Percentiles rank a stretch among this genome's conserved stretches.
phyloP scores from a whole-genome alignment of 2,888 invertebrate species.

The Antheraea yamamai region DNA sequence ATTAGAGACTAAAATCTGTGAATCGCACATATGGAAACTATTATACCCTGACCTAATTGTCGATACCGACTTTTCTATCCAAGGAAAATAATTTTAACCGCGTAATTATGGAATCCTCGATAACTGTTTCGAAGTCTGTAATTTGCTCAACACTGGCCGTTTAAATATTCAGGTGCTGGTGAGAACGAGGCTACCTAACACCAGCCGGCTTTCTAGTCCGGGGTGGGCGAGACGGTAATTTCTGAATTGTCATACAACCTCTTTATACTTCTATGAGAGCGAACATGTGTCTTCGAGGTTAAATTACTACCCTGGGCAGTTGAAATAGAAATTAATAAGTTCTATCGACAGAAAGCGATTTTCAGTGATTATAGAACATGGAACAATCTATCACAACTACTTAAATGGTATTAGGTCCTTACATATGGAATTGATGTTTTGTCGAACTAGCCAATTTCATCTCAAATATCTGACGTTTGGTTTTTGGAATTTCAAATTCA shows the following conservation, averaged over 20 bases:
- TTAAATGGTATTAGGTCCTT: too few relatives aligned
- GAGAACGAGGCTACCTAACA: constrained; percentile 56
- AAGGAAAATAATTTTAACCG: constrained; percentile 54
- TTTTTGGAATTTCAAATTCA: too few relatives aligned
- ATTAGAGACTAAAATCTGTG: constrained; percentile 43
- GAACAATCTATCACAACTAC: not conserved
- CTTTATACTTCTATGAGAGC: constrained; percentile 30
- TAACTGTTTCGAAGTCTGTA: constrained; percentile 60
- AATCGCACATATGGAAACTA: constrained; percentile 54
- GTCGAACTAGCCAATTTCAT: too few relatives aligned
- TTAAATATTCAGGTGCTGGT: constrained; percentile 72
- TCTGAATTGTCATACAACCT: not conserved
- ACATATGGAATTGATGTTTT: too few relatives aligned
- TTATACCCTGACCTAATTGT: constrained; percentile 67
- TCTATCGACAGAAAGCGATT: constrained; percentile 8
- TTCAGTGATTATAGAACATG: constrained; percentile 8
- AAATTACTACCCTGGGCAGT: constrained; percentile 27
- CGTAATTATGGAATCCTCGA: constrained; percentile 58
- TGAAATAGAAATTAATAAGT: constrained; percentile 20
- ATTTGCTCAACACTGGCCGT: constrained; percentile 62
- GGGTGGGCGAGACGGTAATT: constrained; percentile 19
- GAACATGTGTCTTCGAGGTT: constrained; percentile 48
- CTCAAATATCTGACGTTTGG: too few relatives aligned
- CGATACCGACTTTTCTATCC: constrained; percentile 43
- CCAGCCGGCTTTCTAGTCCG: constrained; percentile 37